phyloP scores from a whole-genome alignment of 2,113 vertebrate species.

The Callocephalon fimbriatum region DNA sequence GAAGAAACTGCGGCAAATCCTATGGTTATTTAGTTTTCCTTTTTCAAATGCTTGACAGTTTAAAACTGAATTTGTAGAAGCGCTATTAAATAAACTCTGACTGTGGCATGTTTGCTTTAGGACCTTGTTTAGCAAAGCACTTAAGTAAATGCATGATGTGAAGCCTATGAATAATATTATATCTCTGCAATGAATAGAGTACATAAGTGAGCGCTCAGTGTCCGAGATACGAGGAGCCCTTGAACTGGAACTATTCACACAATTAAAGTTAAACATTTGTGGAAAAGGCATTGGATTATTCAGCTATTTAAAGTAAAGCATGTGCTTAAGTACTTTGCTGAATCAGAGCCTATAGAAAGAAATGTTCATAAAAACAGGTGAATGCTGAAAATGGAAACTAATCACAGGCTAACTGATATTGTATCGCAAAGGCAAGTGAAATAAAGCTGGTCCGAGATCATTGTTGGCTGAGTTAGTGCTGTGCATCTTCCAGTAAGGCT shows the following conservation, averaged over 20 bases:
- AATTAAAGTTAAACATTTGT: slow-evolving; percentile 47
- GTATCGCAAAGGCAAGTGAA: neutral
- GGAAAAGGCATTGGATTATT: slow-evolving; percentile 46
- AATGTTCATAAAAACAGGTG: neutral
- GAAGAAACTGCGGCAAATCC: neutral
- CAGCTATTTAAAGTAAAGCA: slow-evolving; percentile 48
- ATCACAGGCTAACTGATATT: neutral
- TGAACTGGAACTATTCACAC: slow-evolving; percentile 43
- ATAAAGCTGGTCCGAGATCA: fast-evolving
- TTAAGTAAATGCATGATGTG: neutral
- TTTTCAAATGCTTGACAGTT: neutral
- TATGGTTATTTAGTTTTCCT: neutral
- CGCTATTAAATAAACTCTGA: neutral
- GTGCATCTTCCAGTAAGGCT: neutral
- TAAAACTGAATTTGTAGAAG: neutral
- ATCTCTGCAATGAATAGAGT: neutral
- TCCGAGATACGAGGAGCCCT: neutral
- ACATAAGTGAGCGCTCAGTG: neutral
- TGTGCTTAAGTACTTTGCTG: slow-evolving; percentile 15
- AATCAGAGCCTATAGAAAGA: slow-evolving; percentile 55
- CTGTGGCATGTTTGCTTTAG: slow-evolving; percentile 37
- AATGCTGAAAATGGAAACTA: slow-evolving; percentile 26
- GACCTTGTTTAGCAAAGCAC: slow-evolving; percentile 39
- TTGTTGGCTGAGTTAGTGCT: neutral
- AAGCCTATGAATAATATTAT: neutral